Percentiles rank a stretch among this genome's conserved stretches.
phyloP scores from a whole-genome alignment of 2,797 vertebrate genomes.

The Astyanax mexicanus region DNA sequence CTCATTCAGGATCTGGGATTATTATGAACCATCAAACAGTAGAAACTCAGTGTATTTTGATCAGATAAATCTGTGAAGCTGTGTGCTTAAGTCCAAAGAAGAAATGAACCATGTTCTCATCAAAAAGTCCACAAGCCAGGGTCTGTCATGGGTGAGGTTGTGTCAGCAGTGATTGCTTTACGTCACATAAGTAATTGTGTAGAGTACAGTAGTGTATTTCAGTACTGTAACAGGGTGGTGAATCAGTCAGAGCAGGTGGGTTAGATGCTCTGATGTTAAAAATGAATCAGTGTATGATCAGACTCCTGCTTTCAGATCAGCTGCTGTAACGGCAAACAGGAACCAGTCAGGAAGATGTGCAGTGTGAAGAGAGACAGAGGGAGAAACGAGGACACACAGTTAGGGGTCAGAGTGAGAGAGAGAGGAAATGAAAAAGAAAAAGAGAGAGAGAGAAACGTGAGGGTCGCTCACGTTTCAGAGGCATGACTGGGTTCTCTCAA shows the following conservation, averaged over 20 bases:
- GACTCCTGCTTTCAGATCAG: neutral
- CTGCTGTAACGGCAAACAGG: neutral
- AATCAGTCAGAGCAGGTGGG: neutral
- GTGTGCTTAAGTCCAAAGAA: too few species aligned
- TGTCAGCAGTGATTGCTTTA: too few species aligned
- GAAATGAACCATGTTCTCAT: too few species aligned
- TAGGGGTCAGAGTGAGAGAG: neutral
- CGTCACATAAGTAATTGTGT: too few species aligned
- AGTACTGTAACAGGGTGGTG: too few species aligned
- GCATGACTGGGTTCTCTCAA: constrained; percentile 8
- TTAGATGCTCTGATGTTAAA: neutral
- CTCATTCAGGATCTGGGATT: too few species aligned
- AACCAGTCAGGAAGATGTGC: neutral
- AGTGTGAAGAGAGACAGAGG: neutral
- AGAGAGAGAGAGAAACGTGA: neutral
- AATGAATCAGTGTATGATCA: neutral
- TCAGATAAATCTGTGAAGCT: too few species aligned
- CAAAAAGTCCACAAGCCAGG: too few species aligned
- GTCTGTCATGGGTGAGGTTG: too few species aligned
- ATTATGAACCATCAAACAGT: too few species aligned
- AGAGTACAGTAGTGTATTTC: too few species aligned
- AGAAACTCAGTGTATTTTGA: too few species aligned
- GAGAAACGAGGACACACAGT: neutral
- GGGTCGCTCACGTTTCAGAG: constrained; percentile 15
- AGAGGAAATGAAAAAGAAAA: neutral